Percentiles rank a stretch among this genome's conserved stretches.
Conservation (phyloP, 1,140 invertebrate genomes). For the Drosophila kurseongensis region DNA sequence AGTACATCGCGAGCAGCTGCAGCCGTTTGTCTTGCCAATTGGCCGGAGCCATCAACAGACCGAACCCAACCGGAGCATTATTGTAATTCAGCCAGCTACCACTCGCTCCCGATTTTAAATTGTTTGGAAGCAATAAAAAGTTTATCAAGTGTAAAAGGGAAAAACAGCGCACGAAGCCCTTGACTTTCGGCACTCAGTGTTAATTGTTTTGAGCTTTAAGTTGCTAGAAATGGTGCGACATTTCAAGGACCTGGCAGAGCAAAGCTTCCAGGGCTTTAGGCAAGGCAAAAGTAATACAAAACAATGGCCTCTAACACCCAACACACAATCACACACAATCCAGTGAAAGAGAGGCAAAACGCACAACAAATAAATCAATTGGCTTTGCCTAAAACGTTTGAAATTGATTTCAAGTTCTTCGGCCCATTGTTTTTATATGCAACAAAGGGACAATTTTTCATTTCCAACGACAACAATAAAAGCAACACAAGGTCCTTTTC, state of each 20-base stretch:
- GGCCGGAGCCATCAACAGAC: constrained; percentile 39
- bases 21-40: constrained; percentile 51
- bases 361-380: constrained; percentile 76
- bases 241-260: constrained; percentile 40
- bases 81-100: constrained; percentile 56
- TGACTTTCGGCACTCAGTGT: constrained; percentile 74
- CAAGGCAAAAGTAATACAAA: constrained; percentile 59
- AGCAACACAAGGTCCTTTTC: constrained; percentile 60
- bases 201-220: constrained; percentile 71
- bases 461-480: constrained; percentile 67
- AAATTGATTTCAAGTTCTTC: constrained; percentile 81
- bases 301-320: constrained; percentile 37
- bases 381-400: constrained; percentile 80
- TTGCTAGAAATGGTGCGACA: constrained; percentile 33
- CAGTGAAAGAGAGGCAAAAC: constrained; percentile 4
- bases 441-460: constrained; percentile 82
- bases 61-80: constrained; percentile 29
- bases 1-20: constrained; percentile 44
- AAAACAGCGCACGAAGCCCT: constrained; percentile 32
- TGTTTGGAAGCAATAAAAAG: constrained; percentile 82
- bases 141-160: constrained; percentile 72
- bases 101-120: constrained; percentile 63
- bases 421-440: constrained; percentile 81
- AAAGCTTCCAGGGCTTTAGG: constrained; percentile 42
- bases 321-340: constrained; percentile 14